Base-by-base conservation (phyloP, 2,797 vertebrate species). In the Anguilla obscura region DNA sequence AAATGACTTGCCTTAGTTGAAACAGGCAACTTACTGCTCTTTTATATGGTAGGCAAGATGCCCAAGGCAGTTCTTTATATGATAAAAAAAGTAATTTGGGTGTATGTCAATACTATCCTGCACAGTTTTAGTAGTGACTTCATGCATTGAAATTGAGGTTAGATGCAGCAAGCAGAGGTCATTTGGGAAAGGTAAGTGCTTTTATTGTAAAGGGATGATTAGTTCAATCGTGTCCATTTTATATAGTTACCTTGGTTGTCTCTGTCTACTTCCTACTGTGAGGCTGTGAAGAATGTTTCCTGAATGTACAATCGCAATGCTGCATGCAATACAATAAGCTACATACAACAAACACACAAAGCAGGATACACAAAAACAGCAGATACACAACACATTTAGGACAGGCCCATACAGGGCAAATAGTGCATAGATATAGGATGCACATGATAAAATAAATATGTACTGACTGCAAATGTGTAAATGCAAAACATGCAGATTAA, bases 11-110 rank as follows among this genome's bases (percentile, higher is more conserved):
- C 40, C 76, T 45, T 80, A 48, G 36, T 45, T 45, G 76, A 80
- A 80, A 76, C 30, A 76, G 71, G 71, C 71, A 76, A 80, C 33
- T 80, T 80, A 21, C 6, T 45, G 3, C 76, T 80, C 40, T 80
- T 21, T 80, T 5, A 80, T 48, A 24, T 80, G 24, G 24, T 69
- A 69, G 63, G 76, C 40, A 36, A 80, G 76, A 80, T 80, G 76
- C 40, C 76, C 76, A 80, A 14, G 40, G 76, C 36, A 45, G 33
- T 80, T 80, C 76, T 80, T 40, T 80, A 40, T 80, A 8, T 45
- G 36, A 80, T 45, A 80, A 74, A 76, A 58, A 69, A 76, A 80
- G 76, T 80, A 40, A 80, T 80, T 80, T 80, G 76, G 76, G 30
- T 80, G 36, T 45, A 80, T 45, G 40, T 80, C 40, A 80, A 80